Percentiles rank a stretch among this genome's conserved stretches.
Evolutionary conservation across 1,140 invertebrate species (phyloP).

Genomic region (Pachypsylla venusta): DNA sequence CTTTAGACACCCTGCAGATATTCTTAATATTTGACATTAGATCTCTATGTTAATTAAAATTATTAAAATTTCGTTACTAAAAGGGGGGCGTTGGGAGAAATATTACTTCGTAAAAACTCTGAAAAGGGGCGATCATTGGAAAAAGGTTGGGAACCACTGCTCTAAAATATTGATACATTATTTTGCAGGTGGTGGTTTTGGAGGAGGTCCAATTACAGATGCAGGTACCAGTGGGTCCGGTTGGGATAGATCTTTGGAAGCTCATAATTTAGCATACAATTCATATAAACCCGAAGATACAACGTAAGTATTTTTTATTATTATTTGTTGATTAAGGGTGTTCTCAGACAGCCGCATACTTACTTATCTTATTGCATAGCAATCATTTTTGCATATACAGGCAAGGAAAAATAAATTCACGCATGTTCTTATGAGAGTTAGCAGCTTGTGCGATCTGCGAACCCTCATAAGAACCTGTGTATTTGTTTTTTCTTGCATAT

Average conservation of each 20-base stretch:
- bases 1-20: too few species aligned
- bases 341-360: too few species aligned
- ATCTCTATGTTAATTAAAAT: too few species aligned
- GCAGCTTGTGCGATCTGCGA: neutral
- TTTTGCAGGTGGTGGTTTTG: neutral
- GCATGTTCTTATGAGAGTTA: neutral
- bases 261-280: neutral
- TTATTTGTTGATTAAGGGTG: neutral
- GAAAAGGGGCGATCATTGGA: too few species aligned
- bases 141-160: too few species aligned
- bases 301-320: neutral
- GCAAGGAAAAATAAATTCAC: neutral
- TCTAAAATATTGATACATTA: too few species aligned
- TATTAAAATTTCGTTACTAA: too few species aligned
- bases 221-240: neutral
- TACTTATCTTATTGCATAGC: neutral
- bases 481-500: neutral
- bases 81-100: too few species aligned
- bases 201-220: neutral
- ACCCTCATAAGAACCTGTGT: neutral
- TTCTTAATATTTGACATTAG: too few species aligned
- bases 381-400: too few species aligned
- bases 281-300: neutral
- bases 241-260: constrained; percentile 7
- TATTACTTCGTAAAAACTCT: too few species aligned